Percentiles rank a stretch among this genome's conserved stretches.
Evolutionary conservation across 1,140 invertebrate species (phyloP).

Genomic region (Pomacea maculata): DNA sequence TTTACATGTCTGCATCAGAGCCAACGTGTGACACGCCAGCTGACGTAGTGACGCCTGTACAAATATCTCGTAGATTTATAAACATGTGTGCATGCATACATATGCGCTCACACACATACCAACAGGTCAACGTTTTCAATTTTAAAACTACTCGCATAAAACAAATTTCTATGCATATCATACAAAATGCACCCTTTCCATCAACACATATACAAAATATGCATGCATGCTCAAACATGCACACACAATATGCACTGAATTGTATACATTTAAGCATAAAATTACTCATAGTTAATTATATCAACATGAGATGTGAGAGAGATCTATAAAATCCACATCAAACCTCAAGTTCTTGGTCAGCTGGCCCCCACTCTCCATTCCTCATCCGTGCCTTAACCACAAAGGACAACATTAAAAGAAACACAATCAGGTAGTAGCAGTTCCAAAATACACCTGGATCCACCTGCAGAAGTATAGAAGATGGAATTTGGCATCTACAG

Average conservation of each 20-base stretch:
- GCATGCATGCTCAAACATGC: too few relatives aligned
- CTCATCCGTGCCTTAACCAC: slow-evolving; percentile 43
- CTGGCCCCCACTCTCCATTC: slow-evolving; percentile 38
- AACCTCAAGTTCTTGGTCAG: slow-evolving; percentile 42
- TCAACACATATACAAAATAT: too few relatives aligned
- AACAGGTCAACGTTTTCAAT: too few relatives aligned
- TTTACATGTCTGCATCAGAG: slow-evolving; percentile 53
- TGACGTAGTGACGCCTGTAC: slow-evolving; percentile 46
- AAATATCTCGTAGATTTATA: too few relatives aligned
- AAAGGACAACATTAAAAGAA: slow-evolving; percentile 50
- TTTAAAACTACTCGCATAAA: too few relatives aligned
- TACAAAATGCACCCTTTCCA: neutral
- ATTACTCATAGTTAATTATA: too few relatives aligned
- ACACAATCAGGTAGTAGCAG: slow-evolving; percentile 53
- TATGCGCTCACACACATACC: too few relatives aligned
- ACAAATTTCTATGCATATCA: neutral
- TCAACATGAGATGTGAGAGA: too few relatives aligned
- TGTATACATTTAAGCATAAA: too few relatives aligned
- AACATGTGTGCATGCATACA: too few relatives aligned
- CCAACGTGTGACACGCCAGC: slow-evolving; percentile 50
- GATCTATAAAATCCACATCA: too few relatives aligned
- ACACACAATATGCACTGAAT: too few relatives aligned
- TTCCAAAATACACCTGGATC: slow-evolving; percentile 58
- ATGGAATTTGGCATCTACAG: neutral
- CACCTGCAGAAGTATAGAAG: slow-evolving; percentile 37